Evolutionary conservation across 2,888 invertebrate genomes (phyloP).

Genomic region (Pantelozetes paolii): DNA sequence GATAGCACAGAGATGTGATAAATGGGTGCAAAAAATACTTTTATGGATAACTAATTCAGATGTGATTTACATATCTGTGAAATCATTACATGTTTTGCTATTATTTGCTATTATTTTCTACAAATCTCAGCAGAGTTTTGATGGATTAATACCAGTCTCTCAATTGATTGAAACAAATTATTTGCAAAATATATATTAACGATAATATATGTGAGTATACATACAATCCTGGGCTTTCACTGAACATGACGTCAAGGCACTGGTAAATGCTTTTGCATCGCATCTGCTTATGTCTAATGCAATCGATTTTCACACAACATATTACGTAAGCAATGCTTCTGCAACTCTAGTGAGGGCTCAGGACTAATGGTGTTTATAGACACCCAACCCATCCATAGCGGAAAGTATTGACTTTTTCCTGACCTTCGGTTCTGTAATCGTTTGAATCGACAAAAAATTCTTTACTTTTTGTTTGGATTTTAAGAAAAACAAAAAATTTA

Average conservation of each 20-base stretch:
- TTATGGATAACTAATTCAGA: no score
- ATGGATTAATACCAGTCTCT: neutral
- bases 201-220: neutral
- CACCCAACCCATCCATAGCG: neutral
- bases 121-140: neutral
- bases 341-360: neutral
- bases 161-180: slow-evolving; percentile 12
- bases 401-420: no score
- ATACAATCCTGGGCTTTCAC: slow-evolving; percentile 7
- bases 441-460: no score
- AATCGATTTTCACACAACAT: slow-evolving; percentile 9
- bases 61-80: no score
- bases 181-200: slow-evolving; percentile 6
- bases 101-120: neutral
- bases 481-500: no score
- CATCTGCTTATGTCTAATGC: slow-evolving; percentile 9
- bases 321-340: slow-evolving; percentile 13
- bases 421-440: no score
- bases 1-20: no score
- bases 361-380: neutral
- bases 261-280: slow-evolving; percentile 3
- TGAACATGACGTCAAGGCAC: slow-evolving; percentile 1
- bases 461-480: no score
- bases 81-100: neutral
- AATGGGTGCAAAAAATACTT: no score